Evolutionary conservation across 2,888 invertebrate genomes (phyloP).

Genomic region (Leucophenga maculata): DNA sequence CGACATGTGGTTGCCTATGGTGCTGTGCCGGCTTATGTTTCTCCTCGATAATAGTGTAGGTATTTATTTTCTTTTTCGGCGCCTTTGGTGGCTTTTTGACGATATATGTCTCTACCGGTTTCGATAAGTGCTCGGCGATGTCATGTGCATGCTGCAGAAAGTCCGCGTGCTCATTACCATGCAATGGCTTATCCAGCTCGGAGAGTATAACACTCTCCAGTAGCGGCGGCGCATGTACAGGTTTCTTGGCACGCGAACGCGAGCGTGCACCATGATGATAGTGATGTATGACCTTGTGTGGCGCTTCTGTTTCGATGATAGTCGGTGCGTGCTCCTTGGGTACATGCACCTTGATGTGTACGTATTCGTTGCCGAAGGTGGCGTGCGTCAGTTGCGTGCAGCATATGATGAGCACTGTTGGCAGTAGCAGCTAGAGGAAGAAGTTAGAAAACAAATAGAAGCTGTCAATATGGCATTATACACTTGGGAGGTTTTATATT

Average conservation of each 20-base stretch:
- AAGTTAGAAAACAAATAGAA: constrained; percentile 25
- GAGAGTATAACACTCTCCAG: constrained; percentile 57
- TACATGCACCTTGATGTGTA: constrained; percentile 64
- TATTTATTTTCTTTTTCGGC: constrained; percentile 53
- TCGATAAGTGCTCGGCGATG: constrained; percentile 46
- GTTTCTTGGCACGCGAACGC: constrained; percentile 30
- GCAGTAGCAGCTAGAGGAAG: constrained; percentile 25
- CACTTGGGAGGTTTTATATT: no score
- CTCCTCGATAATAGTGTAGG: constrained; percentile 57
- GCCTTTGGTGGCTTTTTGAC: constrained; percentile 37
- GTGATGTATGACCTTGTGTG: constrained; percentile 57
- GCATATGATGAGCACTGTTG: constrained; percentile 8
- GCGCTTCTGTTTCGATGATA: constrained; percentile 38
- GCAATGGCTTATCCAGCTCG: constrained; percentile 53
- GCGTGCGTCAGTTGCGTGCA: constrained; percentile 24
- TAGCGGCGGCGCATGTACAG: constrained; percentile 30
- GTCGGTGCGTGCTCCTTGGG: constrained; percentile 50
- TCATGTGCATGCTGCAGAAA: constrained; percentile 54
- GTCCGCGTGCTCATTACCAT: constrained; percentile 48
- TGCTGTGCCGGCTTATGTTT: constrained; percentile 39
- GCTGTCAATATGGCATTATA: not conserved
- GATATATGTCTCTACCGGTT: constrained; percentile 43
- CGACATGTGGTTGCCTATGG: constrained; percentile 31
- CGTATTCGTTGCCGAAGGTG: constrained; percentile 60
- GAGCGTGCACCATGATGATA: constrained; percentile 52